Evolutionary conservation across 2,797 vertebrate species (phyloP), one percentile per base, ranked within the genome.

Genomic region (Lindbergichthys nudifrons): DNA sequence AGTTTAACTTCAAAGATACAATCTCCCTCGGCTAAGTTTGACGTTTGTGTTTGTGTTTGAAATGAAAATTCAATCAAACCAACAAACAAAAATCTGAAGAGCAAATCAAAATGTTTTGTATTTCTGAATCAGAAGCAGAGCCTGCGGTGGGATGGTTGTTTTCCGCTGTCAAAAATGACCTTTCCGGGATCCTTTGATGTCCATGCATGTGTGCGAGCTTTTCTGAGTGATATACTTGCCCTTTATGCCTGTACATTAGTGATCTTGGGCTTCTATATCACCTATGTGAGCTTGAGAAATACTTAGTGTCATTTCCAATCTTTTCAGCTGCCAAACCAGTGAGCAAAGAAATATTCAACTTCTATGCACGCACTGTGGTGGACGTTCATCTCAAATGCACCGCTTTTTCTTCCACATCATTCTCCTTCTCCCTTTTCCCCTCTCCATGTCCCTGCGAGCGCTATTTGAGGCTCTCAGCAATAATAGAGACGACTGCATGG

Each of bases 81-180:
- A 93, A 92, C 87, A 92, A 93, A 91, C 80, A 90, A 75, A 87
- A 82, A 77, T 81, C 72, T 81, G 61, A 47, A 79, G 74, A 73
- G 80, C 78, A 88, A 92, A 93, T 92, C 84, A 82, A 88, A 90
- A 87, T 90, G 87, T 91, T 92, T 91, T 86, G 82, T 73, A 65
- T 86, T 80, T 71, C 32, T 4, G 82, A 92, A 87, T 92, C 81
- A 85, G 84, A 93, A 92, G 82, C 87, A 91, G 90, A 87, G 77
- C 56, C 72, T 89, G 89, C 3, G 82, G 92, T 83, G 26, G 32
- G 76, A 65, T 16, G 45, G 30, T 54, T 88, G 77, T 88, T 84
- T 82, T 81, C 81, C 43, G 62, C 86, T 87, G 88, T 89, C 86
- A 86, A 42, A 84, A 63, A 53, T 81, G 87, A 87, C 88, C 81